Evolutionary conservation across 2,113 vertebrate genomes (phyloP).

Genomic region (Nerophis ophidion): DNA sequence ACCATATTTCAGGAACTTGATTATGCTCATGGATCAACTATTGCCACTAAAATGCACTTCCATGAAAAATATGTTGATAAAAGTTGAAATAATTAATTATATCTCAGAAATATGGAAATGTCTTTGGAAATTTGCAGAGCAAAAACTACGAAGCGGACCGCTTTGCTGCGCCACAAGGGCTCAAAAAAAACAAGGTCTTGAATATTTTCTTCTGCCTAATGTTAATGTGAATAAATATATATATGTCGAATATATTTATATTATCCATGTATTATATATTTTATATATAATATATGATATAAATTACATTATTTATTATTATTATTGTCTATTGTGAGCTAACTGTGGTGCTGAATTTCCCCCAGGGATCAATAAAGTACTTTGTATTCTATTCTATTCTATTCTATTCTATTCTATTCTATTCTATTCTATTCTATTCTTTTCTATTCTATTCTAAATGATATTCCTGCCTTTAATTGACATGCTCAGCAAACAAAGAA

Average conservation of each 20-base stretch:
- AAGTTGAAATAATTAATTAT: constrained; percentile 57
- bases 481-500: constrained; percentile 65
- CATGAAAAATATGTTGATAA: constrained; percentile 52
- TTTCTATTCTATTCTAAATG: no score
- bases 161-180: constrained; percentile 53
- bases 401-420: no score
- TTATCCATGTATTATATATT: no score
- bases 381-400: no score
- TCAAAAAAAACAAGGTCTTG: constrained; percentile 65
- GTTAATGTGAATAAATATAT: constrained; percentile 72
- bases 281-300: no score
- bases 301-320: no score
- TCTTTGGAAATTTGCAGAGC: constrained; percentile 48
- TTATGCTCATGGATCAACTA: constrained; percentile 13
- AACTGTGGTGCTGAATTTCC: no score
- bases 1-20: constrained; percentile 29
- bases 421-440: no score
- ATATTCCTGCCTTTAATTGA: constrained; percentile 66
- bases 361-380: no score
- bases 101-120: constrained; percentile 42
- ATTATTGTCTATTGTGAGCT: no score
- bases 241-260: no score
- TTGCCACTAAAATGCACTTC: constrained; percentile 1
- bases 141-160: constrained; percentile 56
- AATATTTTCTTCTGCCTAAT: constrained; percentile 50